Percentiles rank a stretch among this genome's conserved stretches.
Evolutionary conservation across 1,140 invertebrate species (phyloP).

Genomic region (Brachionus plicatilis): DNA sequence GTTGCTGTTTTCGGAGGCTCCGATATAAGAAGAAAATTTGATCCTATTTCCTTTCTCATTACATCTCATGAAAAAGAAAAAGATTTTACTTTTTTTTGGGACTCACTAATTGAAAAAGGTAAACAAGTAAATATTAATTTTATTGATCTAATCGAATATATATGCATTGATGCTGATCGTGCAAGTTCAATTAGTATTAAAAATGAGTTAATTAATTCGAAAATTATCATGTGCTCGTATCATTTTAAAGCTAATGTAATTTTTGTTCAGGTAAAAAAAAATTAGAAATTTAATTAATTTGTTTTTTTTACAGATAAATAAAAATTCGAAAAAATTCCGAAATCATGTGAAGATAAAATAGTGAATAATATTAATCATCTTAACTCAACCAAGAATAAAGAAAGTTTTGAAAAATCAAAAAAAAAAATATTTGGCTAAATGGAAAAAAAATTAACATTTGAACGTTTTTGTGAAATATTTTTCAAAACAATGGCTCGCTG

Average conservation of each 20-base stretch:
- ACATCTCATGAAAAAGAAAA: constrained; percentile 9
- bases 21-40: neutral
- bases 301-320: constrained; percentile 14
- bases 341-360: neutral
- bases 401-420: no score
- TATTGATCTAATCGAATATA: neutral
- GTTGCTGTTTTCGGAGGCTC: neutral
- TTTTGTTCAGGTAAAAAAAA: neutral
- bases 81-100: neutral
- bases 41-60: neutral
- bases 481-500: no score
- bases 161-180: neutral
- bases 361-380: neutral
- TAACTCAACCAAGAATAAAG: no score
- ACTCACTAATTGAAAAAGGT: neutral
- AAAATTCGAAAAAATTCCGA: neutral
- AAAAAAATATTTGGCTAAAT: neutral
- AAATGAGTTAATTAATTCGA: neutral
- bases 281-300: constrained; percentile 18
- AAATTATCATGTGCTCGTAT: neutral
- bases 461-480: neutral
- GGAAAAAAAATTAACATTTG: constrained; percentile 16
- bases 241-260: neutral
- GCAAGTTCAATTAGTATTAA: neutral
- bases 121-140: constrained; percentile 5